phyloP scores from a whole-genome alignment of 1,140 invertebrate genomes.

The Lanistes nyassanus region DNA sequence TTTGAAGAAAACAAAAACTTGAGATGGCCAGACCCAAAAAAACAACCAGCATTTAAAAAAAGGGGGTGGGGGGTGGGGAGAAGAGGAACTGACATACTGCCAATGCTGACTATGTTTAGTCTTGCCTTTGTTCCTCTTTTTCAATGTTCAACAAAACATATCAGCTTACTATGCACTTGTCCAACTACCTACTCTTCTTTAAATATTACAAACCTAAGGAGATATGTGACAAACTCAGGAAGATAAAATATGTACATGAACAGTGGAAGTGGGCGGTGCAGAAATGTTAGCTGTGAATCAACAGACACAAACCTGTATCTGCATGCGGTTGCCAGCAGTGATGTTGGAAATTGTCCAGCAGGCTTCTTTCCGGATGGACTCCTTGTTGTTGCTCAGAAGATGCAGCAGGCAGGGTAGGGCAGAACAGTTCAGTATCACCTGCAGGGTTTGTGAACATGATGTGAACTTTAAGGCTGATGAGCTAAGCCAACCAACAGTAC shows the following conservation, averaged over 20 bases:
- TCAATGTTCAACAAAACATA: background rate
- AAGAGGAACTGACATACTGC: background rate
- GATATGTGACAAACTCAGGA: too few relatives aligned
- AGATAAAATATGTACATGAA: too few relatives aligned
- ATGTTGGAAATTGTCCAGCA: constrained; percentile 99
- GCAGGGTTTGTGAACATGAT: constrained; percentile 6
- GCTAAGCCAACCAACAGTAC: too few relatives aligned
- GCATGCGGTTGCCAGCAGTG: constrained; percentile 93
- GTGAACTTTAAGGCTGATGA: background rate
- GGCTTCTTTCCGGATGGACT: constrained; percentile 93
- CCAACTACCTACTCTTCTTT: too few relatives aligned
- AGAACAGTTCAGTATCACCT: constrained; percentile 76
- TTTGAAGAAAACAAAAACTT: background rate
- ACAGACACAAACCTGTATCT: constrained; percentile 92
- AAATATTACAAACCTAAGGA: too few relatives aligned
- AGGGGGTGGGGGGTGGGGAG: too few relatives aligned
- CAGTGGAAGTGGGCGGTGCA: too few relatives aligned
- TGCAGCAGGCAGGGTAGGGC: constrained; percentile 87
- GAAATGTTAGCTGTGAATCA: too few relatives aligned
- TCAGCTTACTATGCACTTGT: background rate
- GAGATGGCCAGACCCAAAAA: background rate
- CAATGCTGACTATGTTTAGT: too few relatives aligned
- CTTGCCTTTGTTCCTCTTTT: too few relatives aligned
- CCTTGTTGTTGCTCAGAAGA: constrained; percentile 79
- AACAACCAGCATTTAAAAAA: background rate